Conservation (phyloP, 2,888 invertebrate genomes). For the Zhuqinia jingwanae region DNA sequence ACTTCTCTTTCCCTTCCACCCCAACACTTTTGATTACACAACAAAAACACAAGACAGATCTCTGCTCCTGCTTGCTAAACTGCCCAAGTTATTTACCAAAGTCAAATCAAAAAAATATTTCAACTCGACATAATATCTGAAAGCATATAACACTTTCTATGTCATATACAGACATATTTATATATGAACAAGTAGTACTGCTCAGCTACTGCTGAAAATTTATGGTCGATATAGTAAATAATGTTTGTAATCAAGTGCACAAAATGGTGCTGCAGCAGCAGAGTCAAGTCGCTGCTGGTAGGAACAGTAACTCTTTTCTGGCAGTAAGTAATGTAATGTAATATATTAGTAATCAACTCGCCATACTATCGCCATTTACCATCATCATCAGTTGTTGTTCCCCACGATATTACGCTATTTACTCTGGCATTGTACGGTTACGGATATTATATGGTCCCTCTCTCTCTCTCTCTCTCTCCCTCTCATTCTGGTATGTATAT, state of each 20-base stretch:
- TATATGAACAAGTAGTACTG: background rate
- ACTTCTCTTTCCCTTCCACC: slow-evolving; percentile 10
- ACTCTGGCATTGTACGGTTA: background rate
- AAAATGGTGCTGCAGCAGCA: background rate
- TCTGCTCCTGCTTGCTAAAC: background rate
- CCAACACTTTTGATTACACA: slow-evolving; percentile 29
- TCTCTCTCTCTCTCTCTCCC: too few species aligned
- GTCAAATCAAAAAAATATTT: slow-evolving; percentile 44
- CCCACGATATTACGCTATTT: background rate
- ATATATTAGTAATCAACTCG: slow-evolving; percentile 54
- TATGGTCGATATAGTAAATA: slow-evolving; percentile 50
- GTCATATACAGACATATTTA: too few species aligned
- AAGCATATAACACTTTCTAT: background rate
- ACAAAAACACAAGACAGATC: slow-evolving; percentile 12
- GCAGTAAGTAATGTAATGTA: slow-evolving; percentile 52
- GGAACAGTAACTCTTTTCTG: background rate
- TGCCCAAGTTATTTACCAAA: slow-evolving; percentile 8
- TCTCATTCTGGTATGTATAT: too few species aligned
- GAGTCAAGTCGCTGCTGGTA: background rate
- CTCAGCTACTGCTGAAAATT: slow-evolving; percentile 26
- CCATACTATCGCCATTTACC: slow-evolving; percentile 41
- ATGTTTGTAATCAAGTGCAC: background rate
- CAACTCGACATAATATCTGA: background rate
- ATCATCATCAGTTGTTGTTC: slow-evolving; percentile 41
- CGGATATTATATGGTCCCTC: background rate